Evolutionary conservation across 2,797 vertebrate species (phyloP).

Genomic region (Tadarida brasiliensis): DNA sequence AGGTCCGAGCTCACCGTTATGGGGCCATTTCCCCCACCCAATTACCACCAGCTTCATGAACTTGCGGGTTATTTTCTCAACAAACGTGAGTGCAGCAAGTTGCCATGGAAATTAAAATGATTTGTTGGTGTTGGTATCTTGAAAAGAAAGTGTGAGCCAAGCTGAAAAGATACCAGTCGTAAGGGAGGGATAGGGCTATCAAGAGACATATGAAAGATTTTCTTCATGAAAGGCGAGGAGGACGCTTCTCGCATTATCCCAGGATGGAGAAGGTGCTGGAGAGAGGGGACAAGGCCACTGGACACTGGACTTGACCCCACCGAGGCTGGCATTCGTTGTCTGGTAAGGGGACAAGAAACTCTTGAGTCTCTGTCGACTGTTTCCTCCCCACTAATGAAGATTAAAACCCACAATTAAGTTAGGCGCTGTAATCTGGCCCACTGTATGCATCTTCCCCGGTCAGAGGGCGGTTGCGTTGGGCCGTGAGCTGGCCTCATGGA

Average conservation of each 20-base stretch:
- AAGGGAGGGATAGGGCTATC: not conserved
- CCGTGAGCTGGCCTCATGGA: conserved; percentile 67
- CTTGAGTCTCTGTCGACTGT: conserved; percentile 65
- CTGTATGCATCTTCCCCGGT: conserved; percentile 83
- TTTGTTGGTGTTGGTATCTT: conserved; percentile 75
- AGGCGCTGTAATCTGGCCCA: conserved; percentile 79
- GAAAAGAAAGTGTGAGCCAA: conserved; percentile 77
- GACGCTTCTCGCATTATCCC: fast-evolving
- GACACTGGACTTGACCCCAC: fast-evolving
- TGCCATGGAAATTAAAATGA: conserved; percentile 86
- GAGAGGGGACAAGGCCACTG: not conserved
- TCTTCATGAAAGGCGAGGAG: not conserved
- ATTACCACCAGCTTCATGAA: conserved; percentile 57
- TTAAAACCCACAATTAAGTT: conserved; percentile 85
- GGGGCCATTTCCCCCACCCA: conserved; percentile 61
- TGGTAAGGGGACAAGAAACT: not conserved
- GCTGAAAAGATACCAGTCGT: conserved; percentile 70
- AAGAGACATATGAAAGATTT: not conserved
- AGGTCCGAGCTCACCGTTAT: not conserved
- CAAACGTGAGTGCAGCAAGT: conserved; percentile 79
- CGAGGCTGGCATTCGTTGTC: not conserved
- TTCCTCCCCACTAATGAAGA: conserved; percentile 78
- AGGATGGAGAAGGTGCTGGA: not conserved
- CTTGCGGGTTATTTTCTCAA: conserved; percentile 77
- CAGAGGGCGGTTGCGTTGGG: conserved; percentile 76